Conservation (phyloP, 1,140 invertebrate species). For the Bombus difficillimus region DNA sequence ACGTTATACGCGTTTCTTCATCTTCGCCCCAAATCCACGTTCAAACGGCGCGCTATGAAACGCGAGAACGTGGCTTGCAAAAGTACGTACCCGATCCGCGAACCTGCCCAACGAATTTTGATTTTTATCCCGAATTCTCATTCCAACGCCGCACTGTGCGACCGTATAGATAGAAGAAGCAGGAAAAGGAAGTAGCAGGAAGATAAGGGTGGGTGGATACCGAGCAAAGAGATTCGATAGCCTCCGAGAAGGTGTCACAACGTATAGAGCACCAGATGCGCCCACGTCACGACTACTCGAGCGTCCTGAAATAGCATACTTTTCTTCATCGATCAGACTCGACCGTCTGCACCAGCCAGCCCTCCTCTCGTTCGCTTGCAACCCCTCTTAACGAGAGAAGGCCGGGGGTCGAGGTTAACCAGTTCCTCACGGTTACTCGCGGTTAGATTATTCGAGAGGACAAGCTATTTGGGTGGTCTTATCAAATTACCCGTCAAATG, state of each 20-base stretch:
- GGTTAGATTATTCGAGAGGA: slow-evolving; percentile 28
- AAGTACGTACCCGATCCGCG: no score
- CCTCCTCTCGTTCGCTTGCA: neutral
- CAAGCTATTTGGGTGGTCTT: slow-evolving; percentile 39
- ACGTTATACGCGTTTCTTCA: no score
- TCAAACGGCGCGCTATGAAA: no score
- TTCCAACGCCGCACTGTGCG: no score
- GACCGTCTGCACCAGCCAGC: neutral
- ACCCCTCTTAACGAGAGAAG: slow-evolving; percentile 25
- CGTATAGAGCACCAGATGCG: slow-evolving; percentile 36
- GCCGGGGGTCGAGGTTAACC: slow-evolving; percentile 65
- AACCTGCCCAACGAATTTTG: no score
- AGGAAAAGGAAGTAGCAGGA: neutral
- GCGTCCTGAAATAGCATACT: slow-evolving; percentile 61
- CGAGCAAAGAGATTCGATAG: slow-evolving; percentile 46
- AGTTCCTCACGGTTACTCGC: slow-evolving; percentile 38
- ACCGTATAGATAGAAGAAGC: neutral
- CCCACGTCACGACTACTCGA: slow-evolving; percentile 41
- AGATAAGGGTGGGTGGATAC: no score
- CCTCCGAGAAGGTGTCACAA: slow-evolving; percentile 47
- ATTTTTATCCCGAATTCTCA: no score
- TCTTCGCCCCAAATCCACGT: no score
- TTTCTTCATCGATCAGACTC: slow-evolving; percentile 67
- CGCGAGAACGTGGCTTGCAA: no score
- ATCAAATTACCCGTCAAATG: slow-evolving; percentile 13